Evolutionary conservation across 2,797 vertebrate species (phyloP).

Genomic region (Alcedo atthis): DNA sequence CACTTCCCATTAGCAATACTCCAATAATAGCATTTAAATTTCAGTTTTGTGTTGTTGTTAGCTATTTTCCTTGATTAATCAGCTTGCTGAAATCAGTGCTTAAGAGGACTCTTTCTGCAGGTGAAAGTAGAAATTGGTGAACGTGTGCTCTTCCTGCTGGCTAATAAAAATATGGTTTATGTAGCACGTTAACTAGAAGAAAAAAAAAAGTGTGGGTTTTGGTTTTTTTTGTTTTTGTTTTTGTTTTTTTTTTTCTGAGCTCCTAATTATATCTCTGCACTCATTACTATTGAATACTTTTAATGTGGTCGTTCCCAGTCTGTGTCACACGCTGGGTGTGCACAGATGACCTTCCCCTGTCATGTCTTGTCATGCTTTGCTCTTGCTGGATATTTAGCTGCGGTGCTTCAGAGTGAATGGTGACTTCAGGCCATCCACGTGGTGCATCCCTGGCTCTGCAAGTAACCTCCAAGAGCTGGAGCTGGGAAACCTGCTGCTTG

Average conservation of each 20-base stretch:
- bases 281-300: background rate
- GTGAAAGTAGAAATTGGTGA: background rate
- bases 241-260: background rate
- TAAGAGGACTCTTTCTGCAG: background rate
- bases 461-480: background rate
- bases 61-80: background rate
- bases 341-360: background rate
- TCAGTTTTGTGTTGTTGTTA: background rate
- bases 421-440: background rate
- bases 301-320: background rate
- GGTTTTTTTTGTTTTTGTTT: background rate
- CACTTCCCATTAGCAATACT: background rate
- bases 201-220: too few relatives aligned
- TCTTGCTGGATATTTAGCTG: background rate
- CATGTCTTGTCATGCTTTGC: background rate
- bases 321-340: background rate
- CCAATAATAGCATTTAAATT: background rate
- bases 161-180: background rate
- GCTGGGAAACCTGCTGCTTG: fast-evolving
- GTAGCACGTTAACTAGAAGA: background rate
- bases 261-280: background rate
- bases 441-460: background rate
- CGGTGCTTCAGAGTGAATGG: background rate
- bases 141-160: background rate
- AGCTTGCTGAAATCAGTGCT: background rate